These are phyloP conservation scores for Sinopyrophorus schimmeli DNA, from an alignment of 2,888 invertebrate genomes.

Conservation along the genomic window DNA sequence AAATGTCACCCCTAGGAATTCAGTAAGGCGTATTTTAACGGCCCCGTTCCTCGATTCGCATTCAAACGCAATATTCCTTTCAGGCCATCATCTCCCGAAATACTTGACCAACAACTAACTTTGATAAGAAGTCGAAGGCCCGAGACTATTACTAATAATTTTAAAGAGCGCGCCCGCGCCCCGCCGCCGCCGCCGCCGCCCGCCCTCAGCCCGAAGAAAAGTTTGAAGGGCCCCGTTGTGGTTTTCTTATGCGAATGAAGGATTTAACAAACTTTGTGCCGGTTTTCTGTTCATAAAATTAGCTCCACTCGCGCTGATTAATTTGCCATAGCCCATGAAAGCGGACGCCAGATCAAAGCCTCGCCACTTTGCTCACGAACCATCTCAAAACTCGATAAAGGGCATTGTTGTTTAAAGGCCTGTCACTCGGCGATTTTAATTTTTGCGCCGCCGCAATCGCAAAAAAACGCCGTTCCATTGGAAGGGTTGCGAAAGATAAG, in stretches of 20 bases:
- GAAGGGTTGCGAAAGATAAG: too few species aligned
- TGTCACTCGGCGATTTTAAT: too few species aligned
- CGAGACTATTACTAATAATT: slow-evolving; percentile 9
- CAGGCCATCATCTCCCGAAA: too few species aligned
- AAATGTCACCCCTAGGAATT: slow-evolving; percentile 37
- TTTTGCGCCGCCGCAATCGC: too few species aligned
- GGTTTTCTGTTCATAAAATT: slow-evolving; percentile 22
- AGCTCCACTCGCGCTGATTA: slow-evolving; percentile 17
- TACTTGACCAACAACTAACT: neutral
- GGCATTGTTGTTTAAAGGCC: too few species aligned
- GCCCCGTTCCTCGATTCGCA: slow-evolving; percentile 1
- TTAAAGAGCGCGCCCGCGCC: slow-evolving; percentile 2
- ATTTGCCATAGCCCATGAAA: slow-evolving; percentile 19
- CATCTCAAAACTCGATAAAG: slow-evolving; percentile 6
- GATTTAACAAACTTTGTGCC: slow-evolving; percentile 15
- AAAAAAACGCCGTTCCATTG: too few species aligned
- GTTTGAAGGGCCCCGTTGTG: neutral
- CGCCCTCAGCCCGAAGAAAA: neutral
- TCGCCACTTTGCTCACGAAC: slow-evolving; percentile 12
- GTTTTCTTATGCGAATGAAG: slow-evolving; percentile 11
- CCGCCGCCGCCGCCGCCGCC: neutral
- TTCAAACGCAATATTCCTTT: too few species aligned
- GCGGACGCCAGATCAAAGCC: slow-evolving; percentile 19
- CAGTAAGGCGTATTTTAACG: slow-evolving; percentile 10
- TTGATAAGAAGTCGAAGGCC: too few species aligned